Percentiles rank a stretch among this genome's conserved stretches.
phyloP scores from a whole-genome alignment of 1,140 invertebrate genomes.

The Drosophila mayri region DNA sequence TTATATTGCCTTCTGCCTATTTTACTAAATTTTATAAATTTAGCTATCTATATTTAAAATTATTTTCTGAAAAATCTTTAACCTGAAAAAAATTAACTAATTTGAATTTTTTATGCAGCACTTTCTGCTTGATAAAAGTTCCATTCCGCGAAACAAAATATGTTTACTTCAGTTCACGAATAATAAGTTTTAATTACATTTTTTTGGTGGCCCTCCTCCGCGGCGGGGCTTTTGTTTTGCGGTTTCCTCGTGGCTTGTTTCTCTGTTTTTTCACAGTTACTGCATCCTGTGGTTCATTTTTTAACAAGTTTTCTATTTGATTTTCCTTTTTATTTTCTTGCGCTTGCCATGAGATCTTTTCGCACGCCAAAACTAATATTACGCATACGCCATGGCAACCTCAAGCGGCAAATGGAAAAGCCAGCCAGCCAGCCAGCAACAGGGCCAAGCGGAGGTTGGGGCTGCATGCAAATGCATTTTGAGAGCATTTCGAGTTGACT shows the following conservation, averaged over 20 bases:
- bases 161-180: constrained; percentile 25
- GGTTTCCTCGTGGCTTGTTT: constrained; percentile 14
- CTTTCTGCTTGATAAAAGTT: not conserved
- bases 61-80: not conserved
- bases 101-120: not conserved
- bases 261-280: constrained; percentile 14
- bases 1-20: not conserved
- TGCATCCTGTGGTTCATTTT: constrained; percentile 3
- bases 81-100: not conserved
- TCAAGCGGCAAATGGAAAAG: constrained; percentile 8
- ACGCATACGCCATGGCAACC: constrained; percentile 67
- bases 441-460: not conserved
- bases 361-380: constrained; percentile 66
- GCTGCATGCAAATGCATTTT: constrained; percentile 70
- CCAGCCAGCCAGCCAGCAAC: not conserved
- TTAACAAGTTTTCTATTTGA: constrained; percentile 43
- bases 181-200: constrained; percentile 40
- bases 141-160: not conserved
- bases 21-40: too few relatives aligned
- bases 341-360: constrained; percentile 53
- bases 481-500: constrained; percentile 72
- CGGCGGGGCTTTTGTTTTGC: constrained; percentile 20
- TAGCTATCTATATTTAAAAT: too few relatives aligned
- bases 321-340: constrained; percentile 21
- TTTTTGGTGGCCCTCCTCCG: constrained; percentile 4